phyloP scores from a whole-genome alignment of 1,140 invertebrate species.

The Trachymyrmex septentrionalis region DNA sequence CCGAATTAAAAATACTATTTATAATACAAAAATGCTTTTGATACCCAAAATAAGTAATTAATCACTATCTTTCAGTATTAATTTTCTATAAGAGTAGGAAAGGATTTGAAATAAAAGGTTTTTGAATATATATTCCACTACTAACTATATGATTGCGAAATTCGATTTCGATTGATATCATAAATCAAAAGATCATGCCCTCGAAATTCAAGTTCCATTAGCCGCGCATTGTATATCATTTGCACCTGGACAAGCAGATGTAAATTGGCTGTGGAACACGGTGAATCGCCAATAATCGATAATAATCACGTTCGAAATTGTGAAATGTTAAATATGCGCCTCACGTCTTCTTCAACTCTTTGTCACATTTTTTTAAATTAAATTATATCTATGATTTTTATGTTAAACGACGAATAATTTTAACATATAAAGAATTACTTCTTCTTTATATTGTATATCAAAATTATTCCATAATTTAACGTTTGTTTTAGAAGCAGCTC shows the following conservation, averaged over 20 bases:
- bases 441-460: too few species aligned
- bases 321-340: background rate
- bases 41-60: too few species aligned
- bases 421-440: slow-evolving; percentile 8
- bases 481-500: background rate
- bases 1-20: too few species aligned
- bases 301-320: background rate
- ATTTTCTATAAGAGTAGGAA: too few species aligned
- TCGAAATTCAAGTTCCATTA: slow-evolving; percentile 50
- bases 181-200: slow-evolving; percentile 16
- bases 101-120: background rate
- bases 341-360: background rate
- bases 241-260: background rate
- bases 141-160: background rate
- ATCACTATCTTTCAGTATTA: too few species aligned
- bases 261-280: background rate
- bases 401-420: background rate
- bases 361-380: background rate
- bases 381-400: background rate
- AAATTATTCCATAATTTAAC: too few species aligned
- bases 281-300: slow-evolving; percentile 15
- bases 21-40: too few species aligned
- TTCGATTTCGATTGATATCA: background rate
- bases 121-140: background rate
- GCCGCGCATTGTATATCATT: slow-evolving; percentile 26